Conservation (phyloP, 1,140 invertebrate genomes). For the Mercenaria mercenaria region DNA sequence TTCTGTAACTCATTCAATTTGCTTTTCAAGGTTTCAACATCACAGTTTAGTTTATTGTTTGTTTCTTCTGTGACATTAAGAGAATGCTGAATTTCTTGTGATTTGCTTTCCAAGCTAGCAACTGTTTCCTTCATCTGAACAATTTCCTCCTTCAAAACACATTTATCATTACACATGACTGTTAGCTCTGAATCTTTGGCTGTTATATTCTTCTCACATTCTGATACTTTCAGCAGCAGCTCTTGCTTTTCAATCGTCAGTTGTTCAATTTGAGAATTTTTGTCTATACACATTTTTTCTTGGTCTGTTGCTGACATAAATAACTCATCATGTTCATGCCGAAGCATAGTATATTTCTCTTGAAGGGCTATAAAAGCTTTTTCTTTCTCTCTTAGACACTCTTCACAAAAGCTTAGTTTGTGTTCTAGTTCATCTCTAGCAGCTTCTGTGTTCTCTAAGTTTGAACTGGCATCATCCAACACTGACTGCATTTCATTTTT, state of each 20-base stretch:
- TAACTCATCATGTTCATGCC: constrained; percentile 32
- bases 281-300: constrained; percentile 26
- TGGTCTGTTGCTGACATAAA: not conserved
- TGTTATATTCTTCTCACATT: not conserved
- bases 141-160: not conserved
- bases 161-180: not conserved
- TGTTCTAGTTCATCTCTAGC: constrained; percentile 55
- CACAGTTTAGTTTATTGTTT: not conserved
- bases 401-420: constrained; percentile 14
- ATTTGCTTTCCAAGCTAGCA: not conserved
- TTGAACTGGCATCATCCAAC: constrained; percentile 43
- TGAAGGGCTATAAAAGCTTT: not conserved
- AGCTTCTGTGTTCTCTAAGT: constrained; percentile 58
- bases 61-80: not conserved
- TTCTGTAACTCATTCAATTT: not conserved
- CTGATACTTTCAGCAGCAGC: constrained; percentile 28
- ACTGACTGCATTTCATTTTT: constrained; percentile 39
- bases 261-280: constrained; percentile 31
- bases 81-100: not conserved
- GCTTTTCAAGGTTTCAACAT: not conserved
- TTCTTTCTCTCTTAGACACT: constrained; percentile 12
- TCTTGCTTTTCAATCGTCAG: constrained; percentile 49
- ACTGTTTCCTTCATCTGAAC: not conserved
- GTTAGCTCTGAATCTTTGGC: not conserved
- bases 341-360: not conserved